Evolutionary conservation across 2,113 vertebrate genomes (phyloP).

Genomic region (Clupea harengus): DNA sequence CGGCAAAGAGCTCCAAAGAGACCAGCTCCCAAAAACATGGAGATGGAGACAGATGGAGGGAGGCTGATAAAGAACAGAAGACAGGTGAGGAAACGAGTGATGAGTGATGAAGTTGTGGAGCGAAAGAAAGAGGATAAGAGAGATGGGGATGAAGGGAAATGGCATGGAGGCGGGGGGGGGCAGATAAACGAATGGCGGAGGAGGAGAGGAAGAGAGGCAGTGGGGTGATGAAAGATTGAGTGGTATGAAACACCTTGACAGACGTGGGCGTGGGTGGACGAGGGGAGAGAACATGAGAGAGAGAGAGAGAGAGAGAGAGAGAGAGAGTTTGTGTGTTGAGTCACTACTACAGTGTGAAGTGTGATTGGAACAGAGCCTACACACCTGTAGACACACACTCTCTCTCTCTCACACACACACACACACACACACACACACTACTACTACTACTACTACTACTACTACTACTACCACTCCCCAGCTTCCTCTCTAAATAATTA

Average conservation of each 20-base stretch:
- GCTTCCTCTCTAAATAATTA: not conserved
- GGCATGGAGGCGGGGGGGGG: not conserved
- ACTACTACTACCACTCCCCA: not conserved
- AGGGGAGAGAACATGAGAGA: not conserved
- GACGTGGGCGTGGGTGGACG: not conserved
- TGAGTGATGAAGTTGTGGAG: not conserved
- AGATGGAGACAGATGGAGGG: conserved; percentile 30
- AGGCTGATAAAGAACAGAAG: not conserved
- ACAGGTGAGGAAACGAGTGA: not conserved
- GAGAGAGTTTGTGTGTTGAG: conserved; percentile 1
- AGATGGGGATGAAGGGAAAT: not conserved
- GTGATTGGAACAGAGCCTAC: conserved; percentile 21
- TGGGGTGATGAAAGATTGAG: conserved; percentile 9
- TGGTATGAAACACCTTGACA: not conserved
- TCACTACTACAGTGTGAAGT: not conserved
- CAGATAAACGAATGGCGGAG: not conserved
- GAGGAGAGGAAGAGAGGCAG: not conserved
- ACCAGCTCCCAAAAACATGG: not conserved
- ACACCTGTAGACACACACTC: conserved; percentile 29
- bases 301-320: conserved; percentile 36
- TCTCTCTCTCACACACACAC: conserved; percentile 11
- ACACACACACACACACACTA: not conserved
- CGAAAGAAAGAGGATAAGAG: not conserved
- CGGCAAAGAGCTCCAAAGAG: not conserved
- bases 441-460: too few relatives aligned